phyloP scores from a whole-genome alignment of 1,140 invertebrate genomes.

The Drosophila parvula region DNA sequence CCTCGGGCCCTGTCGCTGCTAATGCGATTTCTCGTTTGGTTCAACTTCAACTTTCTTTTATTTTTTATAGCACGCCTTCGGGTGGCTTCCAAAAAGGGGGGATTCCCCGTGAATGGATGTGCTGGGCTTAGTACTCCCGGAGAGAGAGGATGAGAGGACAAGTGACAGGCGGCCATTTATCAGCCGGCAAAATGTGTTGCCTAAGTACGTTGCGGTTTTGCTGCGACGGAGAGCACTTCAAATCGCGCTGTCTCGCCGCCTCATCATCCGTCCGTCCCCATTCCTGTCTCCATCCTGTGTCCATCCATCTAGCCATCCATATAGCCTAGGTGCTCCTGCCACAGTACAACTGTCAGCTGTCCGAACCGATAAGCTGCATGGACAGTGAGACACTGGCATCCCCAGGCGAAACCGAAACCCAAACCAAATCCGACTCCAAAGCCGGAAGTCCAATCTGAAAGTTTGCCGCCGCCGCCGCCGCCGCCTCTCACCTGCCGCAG shows the following conservation, averaged over 20 bases:
- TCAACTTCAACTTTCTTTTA: constrained; percentile 18
- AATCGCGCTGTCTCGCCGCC: constrained; percentile 41
- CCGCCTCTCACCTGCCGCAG: constrained; percentile 24
- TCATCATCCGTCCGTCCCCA: too few relatives aligned
- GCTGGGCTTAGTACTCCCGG: constrained; percentile 10
- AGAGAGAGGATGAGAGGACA: constrained; percentile 14
- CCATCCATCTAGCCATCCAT: constrained; percentile 2
- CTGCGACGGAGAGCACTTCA: constrained; percentile 55
- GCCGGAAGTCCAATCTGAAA: constrained; percentile 19
- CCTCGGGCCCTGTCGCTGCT: neutral
- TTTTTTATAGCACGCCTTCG: constrained; percentile 25
- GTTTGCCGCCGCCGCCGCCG: neutral
- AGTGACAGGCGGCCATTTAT: constrained; percentile 74
- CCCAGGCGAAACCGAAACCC: constrained; percentile 29
- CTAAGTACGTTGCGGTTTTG: constrained; percentile 68
- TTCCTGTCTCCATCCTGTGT: neutral
- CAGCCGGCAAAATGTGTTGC: constrained; percentile 52
- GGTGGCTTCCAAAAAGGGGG: constrained; percentile 13
- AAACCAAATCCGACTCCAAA: constrained; percentile 8
- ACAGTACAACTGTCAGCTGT: constrained; percentile 67
- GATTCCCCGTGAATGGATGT: neutral
- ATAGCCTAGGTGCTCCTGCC: constrained; percentile 6
- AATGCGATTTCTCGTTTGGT: constrained; percentile 39
- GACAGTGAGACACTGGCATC: constrained; percentile 11
- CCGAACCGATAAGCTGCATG: constrained; percentile 61